These are phyloP conservation scores for Drosophila bunnanda DNA, from an alignment of 2,888 invertebrate genomes.

Conservation along the genomic window DNA sequence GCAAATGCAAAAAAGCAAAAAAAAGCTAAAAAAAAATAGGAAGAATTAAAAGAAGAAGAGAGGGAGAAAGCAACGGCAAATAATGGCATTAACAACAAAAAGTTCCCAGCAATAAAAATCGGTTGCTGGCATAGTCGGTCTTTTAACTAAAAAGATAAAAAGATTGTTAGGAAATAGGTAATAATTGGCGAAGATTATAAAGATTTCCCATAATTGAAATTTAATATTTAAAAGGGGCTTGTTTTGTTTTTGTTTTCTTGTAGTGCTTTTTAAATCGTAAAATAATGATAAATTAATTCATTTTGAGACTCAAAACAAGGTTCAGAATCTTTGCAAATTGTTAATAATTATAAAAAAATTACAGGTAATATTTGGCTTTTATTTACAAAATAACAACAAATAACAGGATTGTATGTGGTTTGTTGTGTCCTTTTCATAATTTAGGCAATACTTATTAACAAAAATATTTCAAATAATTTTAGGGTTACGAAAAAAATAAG, in stretches of 20 bases:
- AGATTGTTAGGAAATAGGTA: neutral
- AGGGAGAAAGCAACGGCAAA: constrained; percentile 5
- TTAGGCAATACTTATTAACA: too few relatives aligned
- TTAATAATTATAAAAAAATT: too few relatives aligned
- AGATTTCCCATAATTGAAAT: neutral
- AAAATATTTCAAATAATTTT: too few relatives aligned
- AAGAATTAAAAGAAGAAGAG: neutral
- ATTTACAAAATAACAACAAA: too few relatives aligned
- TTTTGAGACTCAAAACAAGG: too few relatives aligned
- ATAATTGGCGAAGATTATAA: neutral
- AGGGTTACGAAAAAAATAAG: too few relatives aligned
- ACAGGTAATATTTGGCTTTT: too few relatives aligned
- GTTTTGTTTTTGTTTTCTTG: neutral
- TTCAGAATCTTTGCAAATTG: too few relatives aligned
- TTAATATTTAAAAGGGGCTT: neutral
- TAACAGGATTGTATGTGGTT: too few relatives aligned
- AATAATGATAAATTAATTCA: too few relatives aligned
- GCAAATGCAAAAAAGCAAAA: constrained; percentile 55
- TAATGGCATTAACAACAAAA: constrained; percentile 25
- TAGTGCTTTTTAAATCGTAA: neutral
- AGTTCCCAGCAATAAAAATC: constrained; percentile 36
- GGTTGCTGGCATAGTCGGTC: constrained; percentile 3
- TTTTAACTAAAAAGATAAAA: neutral
- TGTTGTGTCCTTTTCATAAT: too few relatives aligned
- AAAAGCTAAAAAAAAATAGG: constrained; percentile 1